Percentiles rank a stretch among this genome's conserved stretches.
Evolutionary conservation across 2,888 invertebrate genomes (phyloP).

Genomic region (Leptodirus hochenwartii): DNA sequence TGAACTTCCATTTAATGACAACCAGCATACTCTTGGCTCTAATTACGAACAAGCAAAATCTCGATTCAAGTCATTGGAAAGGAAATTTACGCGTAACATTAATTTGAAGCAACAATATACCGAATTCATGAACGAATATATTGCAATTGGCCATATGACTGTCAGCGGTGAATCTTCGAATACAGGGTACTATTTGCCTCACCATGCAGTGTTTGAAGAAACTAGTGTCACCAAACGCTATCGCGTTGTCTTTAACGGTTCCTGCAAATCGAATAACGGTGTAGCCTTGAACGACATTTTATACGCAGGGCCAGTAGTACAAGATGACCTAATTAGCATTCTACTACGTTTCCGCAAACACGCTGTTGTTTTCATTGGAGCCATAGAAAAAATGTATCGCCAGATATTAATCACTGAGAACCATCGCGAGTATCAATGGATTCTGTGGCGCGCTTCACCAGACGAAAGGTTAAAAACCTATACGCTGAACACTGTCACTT

Average conservation of each 20-base stretch:
- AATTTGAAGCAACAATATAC: conserved; percentile 8
- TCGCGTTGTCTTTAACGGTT: conserved; percentile 13
- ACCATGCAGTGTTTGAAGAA: conserved; percentile 11
- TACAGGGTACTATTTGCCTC: conserved; percentile 11
- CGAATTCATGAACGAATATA: conserved; percentile 11
- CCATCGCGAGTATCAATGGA: conserved; percentile 13
- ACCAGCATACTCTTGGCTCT: too few species aligned
- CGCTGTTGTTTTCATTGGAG: conserved; percentile 13
- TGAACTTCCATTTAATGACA: too few species aligned
- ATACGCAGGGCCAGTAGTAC: conserved; percentile 11
- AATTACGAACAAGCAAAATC: too few species aligned
- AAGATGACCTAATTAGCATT: conserved; percentile 13
- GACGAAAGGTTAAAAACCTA: conserved; percentile 9
- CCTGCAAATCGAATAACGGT: conserved; percentile 10
- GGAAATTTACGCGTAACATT: conserved; percentile 5
- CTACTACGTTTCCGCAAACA: conserved; percentile 14
- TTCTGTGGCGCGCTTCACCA: conserved; percentile 11
- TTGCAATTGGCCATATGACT: conserved; percentile 10
- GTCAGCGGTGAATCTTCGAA: background rate
- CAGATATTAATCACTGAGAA: conserved; percentile 10
- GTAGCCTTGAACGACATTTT: conserved; percentile 10
- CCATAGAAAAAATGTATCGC: conserved; percentile 16
- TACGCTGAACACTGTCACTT: conserved; percentile 12
- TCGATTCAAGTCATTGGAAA: too few species aligned
- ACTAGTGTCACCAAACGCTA: conserved; percentile 9